These are phyloP conservation scores for Lithobates pipiens DNA, from an alignment of 2,797 vertebrate genomes.

Conservation along the genomic window DNA sequence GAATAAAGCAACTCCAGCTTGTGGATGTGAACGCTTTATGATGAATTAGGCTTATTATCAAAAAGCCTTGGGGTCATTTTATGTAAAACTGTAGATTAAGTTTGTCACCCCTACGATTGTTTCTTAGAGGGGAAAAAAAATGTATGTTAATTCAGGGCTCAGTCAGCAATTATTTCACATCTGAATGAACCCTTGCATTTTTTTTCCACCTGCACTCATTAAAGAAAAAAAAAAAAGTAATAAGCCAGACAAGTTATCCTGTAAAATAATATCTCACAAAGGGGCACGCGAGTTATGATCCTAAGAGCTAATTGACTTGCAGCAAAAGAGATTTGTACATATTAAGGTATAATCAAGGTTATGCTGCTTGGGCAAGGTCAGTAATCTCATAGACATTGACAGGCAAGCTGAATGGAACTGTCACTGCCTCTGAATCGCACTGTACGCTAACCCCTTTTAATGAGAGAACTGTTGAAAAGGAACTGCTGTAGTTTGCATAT, in stretches of 20 bases:
- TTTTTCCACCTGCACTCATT: constrained; percentile 42
- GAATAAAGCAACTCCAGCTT: constrained; percentile 42
- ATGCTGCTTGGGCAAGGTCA: constrained; percentile 52
- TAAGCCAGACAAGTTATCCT: constrained; percentile 56
- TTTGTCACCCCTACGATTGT: constrained; percentile 65
- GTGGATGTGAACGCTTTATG: constrained; percentile 56
- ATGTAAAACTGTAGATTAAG: constrained; percentile 57
- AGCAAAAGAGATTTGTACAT: constrained; percentile 62
- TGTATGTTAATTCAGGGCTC: constrained; percentile 64
- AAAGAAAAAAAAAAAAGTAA: constrained; percentile 48
- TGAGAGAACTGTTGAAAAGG: constrained; percentile 37
- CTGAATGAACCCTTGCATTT: not conserved
- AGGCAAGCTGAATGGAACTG: constrained; percentile 48
- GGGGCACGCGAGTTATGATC: constrained; percentile 49
- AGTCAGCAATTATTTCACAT: constrained; percentile 61
- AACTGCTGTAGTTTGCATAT: constrained; percentile 29
- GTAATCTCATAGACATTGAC: constrained; percentile 56
- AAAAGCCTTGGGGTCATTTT: constrained; percentile 59
- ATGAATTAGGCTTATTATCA: constrained; percentile 66
- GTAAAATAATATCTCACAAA: constrained; percentile 66
- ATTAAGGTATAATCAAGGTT: constrained; percentile 63
- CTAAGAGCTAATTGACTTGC: constrained; percentile 54
- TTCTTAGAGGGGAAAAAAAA: constrained; percentile 62
- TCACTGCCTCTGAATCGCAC: constrained; percentile 48
- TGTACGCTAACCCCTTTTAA: constrained; percentile 45